Percentiles rank a stretch among this genome's conserved stretches.
Conservation (phyloP, 1,140 invertebrate genomes). For the Mycetomoellerius zeteki region DNA sequence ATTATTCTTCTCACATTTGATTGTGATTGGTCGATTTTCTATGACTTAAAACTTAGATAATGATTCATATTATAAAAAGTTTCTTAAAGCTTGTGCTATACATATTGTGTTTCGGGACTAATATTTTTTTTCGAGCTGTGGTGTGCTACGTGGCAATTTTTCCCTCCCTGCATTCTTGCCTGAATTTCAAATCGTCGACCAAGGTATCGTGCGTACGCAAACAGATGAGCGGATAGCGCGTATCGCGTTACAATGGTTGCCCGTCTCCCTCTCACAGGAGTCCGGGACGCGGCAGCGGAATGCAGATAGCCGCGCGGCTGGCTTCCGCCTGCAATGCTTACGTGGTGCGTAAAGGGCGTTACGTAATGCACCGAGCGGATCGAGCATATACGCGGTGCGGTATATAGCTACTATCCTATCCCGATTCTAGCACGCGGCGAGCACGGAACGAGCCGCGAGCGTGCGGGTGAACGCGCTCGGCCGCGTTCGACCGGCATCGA, state of each 20-base stretch:
- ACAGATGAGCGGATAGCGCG: constrained; percentile 54
- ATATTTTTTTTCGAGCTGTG: not conserved
- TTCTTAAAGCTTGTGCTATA: no score
- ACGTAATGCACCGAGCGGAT: constrained; percentile 68
- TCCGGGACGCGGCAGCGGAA: constrained; percentile 54
- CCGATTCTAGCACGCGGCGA: constrained; percentile 36
- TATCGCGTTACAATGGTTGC: constrained; percentile 60
- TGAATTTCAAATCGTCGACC: not conserved
- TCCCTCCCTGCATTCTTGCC: no score
- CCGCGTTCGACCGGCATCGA: constrained; percentile 47
- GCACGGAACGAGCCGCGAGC: not conserved
- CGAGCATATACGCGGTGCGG: constrained; percentile 30
- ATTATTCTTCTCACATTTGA: no score
- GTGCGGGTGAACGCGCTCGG: constrained; percentile 70
- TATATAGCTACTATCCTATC: not conserved
- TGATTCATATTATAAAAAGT: no score
- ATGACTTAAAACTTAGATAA: no score
- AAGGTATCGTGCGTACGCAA: not conserved
- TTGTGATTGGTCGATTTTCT: no score
- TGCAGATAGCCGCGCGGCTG: constrained; percentile 64
- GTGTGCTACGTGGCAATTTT: not conserved
- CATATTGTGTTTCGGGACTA: not conserved
- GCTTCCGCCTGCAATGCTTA: constrained; percentile 70
- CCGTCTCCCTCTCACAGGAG: constrained; percentile 24
- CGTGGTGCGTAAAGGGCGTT: constrained; percentile 66